Evolutionary conservation across 2,888 invertebrate genomes (phyloP), one percentile per base, ranked within the genome.

Genomic region (Spicauda simplicius): DNA sequence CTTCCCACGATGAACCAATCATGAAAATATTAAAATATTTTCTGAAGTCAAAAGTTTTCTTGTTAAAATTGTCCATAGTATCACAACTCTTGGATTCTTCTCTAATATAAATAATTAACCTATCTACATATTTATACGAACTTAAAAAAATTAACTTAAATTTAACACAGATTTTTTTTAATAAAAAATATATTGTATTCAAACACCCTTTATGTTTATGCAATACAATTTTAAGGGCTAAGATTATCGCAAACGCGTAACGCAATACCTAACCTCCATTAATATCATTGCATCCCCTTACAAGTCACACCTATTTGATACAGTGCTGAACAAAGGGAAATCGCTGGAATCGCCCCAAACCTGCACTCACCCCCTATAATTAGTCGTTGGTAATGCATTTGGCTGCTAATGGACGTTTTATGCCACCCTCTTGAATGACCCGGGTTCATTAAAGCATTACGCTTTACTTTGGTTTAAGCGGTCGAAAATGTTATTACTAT

Each of bases 341-440:
- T 55, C 56, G 56, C 57, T 12, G 61, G 56, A 67, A 61, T 67
- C 61, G 41, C 67, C 67, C 67, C 67, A 56, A 67, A 67, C 67
- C 67, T 67, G 67, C 56, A 67, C 56, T 67, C 67, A 72, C 81
- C 78, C 79, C 73, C 76, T 76, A 70, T 82, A 82, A 83, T 83
- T 82, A 83, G 82, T 75, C 64, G 73, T 72, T 68, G 72, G 77
- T 79, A 82, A 81, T 83, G 81, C 82, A 81, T 78, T 80, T 71
- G 68, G 71, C 73, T 71, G 69, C 79, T 83, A 83, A 83, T 83
- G 82, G 81, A 77, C 77, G 77, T 77, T 81, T 80, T 79, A 77
- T 77, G 70, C 78, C 76, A 70, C 80, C 80, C 66, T 61, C 75
- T 73, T 72, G 70, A 77, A 75, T 76, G 79, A 75, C 76, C 78